Evolutionary conservation across 2,888 invertebrate genomes (phyloP), one percentile per base, ranked within the genome.

Genomic region (Drosophila cognata): DNA sequence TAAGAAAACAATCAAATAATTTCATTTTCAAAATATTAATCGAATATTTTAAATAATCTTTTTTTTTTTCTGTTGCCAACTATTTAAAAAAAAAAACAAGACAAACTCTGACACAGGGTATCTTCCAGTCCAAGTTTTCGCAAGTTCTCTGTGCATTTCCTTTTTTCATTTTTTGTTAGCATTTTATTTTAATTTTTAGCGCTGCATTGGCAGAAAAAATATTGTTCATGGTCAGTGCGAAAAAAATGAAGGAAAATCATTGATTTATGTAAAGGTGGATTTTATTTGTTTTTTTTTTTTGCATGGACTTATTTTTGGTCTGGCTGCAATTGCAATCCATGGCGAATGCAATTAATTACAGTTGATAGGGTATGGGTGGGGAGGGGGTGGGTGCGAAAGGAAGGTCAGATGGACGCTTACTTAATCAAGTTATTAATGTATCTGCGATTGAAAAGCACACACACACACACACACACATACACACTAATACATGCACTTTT

Each of bases 371-470:
- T 18, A 53, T 21, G 11, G 25, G 11, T 7, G 4, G 2, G 5
- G 16, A 21, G 48, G 7, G 16, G 35, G 29, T 31, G 10, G 33
- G 10, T 21, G 33, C 33, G 33, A 33, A 8, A 0, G 18, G 21
- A 11, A 43, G 21, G 16, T n/a, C 46, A 21, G 36, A 31, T 21
- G 29, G 28, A 36, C 41, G 43, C 48, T 71, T 67, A 63, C 57
- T 60, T 78, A 81, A 86, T 88, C 87, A 81, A 71, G 72, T 87
- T 77, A 84, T 84, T 89, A 81, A 89, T 87, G 87, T 31, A 67
- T 72, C 68, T 65, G 68, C 61, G 33, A 46, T 25, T 41, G 58
- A 51, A 43, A 61, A 70, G 65, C 52, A 68, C 72, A 38, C 36
- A 70, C 50, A 38, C 53, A 69, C 68, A 4, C 13, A 4, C 21